Evolutionary conservation across 2,888 invertebrate species (phyloP).

Genomic region (Philereme transversata): DNA sequence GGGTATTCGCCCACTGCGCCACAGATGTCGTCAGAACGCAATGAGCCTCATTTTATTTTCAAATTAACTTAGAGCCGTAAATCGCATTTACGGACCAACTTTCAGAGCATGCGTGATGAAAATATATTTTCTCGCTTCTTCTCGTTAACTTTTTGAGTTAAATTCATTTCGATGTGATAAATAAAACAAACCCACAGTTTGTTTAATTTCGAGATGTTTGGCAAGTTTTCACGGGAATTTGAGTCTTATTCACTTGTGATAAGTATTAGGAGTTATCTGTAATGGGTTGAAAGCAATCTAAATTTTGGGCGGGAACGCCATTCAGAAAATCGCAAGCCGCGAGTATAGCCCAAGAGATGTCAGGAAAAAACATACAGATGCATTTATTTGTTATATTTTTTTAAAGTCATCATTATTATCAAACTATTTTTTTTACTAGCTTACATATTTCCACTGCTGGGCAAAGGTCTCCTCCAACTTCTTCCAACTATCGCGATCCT

Average conservation of each 20-base stretch:
- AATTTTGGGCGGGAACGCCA: constrained; percentile 66
- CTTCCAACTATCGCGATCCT: too few relatives aligned
- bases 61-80: too few relatives aligned
- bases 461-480: too few relatives aligned
- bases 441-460: too few relatives aligned
- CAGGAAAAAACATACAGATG: not conserved
- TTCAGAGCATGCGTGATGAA: constrained; percentile 7
- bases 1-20: too few relatives aligned
- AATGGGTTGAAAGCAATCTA: constrained; percentile 58
- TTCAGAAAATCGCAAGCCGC: constrained; percentile 63
- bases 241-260: constrained; percentile 40
- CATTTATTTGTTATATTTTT: too few relatives aligned
- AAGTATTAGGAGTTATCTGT: constrained; percentile 36
- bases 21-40: too few relatives aligned
- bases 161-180: constrained; percentile 7
- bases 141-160: constrained; percentile 17
- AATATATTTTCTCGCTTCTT: constrained; percentile 8
- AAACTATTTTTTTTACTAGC: too few relatives aligned
- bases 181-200: constrained; percentile 38
- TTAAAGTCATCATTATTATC: too few relatives aligned
- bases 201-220: constrained; percentile 44
- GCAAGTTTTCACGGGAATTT: constrained; percentile 31
- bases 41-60: too few relatives aligned
- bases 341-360: constrained; percentile 52
- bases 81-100: too few relatives aligned